Conservation (phyloP, 2,113 vertebrate species). For the Cisticola juncidis region DNA sequence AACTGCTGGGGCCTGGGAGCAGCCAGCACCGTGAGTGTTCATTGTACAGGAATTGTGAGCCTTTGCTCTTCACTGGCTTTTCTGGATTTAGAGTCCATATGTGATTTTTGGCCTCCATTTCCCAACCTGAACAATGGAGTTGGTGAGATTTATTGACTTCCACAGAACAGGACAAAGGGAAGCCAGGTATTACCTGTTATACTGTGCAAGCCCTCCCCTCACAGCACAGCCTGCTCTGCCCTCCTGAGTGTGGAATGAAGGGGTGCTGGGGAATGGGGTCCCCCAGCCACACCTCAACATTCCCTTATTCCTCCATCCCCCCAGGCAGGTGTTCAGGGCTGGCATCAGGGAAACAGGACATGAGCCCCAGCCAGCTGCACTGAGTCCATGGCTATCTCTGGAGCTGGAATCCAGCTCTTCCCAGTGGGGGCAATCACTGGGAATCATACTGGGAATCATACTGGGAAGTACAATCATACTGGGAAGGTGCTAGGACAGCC, state of each 20-base stretch:
- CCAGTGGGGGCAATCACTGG: neutral
- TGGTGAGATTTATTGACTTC: neutral
- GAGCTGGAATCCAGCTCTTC: neutral
- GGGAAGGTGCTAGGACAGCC: neutral
- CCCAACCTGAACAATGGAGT: neutral
- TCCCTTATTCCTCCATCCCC: neutral
- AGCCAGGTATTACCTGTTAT: neutral
- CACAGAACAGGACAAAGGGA: neutral
- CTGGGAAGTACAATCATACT: too few species aligned
- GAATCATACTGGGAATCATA: too few species aligned
- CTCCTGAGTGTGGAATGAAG: neutral
- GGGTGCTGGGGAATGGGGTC: neutral
- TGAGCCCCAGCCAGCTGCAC: neutral
- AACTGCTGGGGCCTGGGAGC: neutral
- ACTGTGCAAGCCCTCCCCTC: neutral
- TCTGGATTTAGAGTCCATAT: neutral
- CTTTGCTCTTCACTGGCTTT: neutral
- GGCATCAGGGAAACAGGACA: neutral
- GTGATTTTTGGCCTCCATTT: neutral
- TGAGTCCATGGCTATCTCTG: neutral
- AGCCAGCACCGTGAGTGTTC: neutral
- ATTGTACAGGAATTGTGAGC: neutral
- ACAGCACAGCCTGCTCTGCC: neutral
- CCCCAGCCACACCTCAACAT: neutral
- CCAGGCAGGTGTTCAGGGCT: neutral